Evolutionary conservation across 2,113 vertebrate genomes (phyloP).

Genomic region (Theropithecus gelada): DNA sequence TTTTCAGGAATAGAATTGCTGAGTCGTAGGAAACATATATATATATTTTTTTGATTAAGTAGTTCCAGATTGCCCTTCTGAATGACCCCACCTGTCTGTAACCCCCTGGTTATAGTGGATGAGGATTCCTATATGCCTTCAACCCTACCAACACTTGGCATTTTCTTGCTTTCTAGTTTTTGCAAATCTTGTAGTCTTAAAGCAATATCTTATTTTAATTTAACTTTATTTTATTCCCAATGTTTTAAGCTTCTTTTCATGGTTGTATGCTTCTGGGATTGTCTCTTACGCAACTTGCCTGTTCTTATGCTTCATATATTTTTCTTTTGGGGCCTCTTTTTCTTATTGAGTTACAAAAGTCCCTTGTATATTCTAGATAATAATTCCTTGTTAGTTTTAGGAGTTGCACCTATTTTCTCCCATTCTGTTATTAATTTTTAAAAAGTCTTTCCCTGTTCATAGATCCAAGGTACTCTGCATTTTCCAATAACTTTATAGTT

Average conservation of each 20-base stretch:
- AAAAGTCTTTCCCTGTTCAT: background rate
- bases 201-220: background rate
- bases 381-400: background rate
- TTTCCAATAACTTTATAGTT: background rate
- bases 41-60: background rate
- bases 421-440: background rate
- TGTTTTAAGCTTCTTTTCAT: background rate
- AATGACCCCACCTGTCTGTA: background rate
- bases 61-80: background rate
- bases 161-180: background rate
- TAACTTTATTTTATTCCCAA: background rate
- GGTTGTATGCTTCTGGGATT: background rate
- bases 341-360: background rate
- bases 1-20: background rate
- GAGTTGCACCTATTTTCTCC: background rate
- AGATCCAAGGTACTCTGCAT: background rate
- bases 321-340: conserved; percentile 8
- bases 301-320: background rate
- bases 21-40: background rate
- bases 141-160: background rate
- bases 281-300: background rate
- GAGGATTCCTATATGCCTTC: background rate
- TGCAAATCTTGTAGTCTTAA: background rate
- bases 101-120: background rate
- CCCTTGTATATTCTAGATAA: background rate